Evolutionary conservation across 2,797 vertebrate genomes (phyloP), one percentile per base, ranked within the genome.

Genomic region (Scleropages formosus): DNA sequence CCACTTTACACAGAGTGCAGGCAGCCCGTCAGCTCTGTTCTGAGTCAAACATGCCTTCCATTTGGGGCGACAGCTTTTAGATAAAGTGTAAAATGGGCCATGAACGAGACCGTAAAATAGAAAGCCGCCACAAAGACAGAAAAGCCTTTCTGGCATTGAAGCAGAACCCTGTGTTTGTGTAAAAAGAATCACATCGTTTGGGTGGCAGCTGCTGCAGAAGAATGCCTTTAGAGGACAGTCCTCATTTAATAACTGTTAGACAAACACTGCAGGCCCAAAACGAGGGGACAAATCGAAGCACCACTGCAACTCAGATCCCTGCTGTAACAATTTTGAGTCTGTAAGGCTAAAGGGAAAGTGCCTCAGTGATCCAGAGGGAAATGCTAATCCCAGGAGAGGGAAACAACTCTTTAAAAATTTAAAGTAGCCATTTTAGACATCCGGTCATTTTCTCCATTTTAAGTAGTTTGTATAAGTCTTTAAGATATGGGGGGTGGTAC

Each of bases 81-180:
- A 73, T 75, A 70, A 77, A 69, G 78, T 75, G 68, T 81, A 75
- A 76, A 78, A 74, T 44, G 51, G 24, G 53, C 66, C 47, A 70
- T 53, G 22, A 56, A 74, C 24, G 49, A 78, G 59, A 62, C 69
- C 11, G 60, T 69, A 51, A 39, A 39, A 27, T 49, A 22, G 64
- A 76, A 49, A 73, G 18, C 15, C 69, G 56, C 68, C 46, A 44
- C 53, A 20, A 53, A 11, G 47, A 67, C 59, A 77, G 56, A 75
- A 66, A 7, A 24, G 20, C 20, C 56, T 39, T 60, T 16, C 20
- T 22, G 39, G 65, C 71, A 78, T 78, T 67, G 75, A 56, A 56
- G 9, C 18, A 56, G 47, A 79, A 75, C 49, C 56, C 20, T 58
- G 60, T 72, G 63, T 68, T 68, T 68, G 46, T 70, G 46, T 16